phyloP scores from a whole-genome alignment of 2,888 invertebrate genomes.

The Callyntrura sp. region DNA sequence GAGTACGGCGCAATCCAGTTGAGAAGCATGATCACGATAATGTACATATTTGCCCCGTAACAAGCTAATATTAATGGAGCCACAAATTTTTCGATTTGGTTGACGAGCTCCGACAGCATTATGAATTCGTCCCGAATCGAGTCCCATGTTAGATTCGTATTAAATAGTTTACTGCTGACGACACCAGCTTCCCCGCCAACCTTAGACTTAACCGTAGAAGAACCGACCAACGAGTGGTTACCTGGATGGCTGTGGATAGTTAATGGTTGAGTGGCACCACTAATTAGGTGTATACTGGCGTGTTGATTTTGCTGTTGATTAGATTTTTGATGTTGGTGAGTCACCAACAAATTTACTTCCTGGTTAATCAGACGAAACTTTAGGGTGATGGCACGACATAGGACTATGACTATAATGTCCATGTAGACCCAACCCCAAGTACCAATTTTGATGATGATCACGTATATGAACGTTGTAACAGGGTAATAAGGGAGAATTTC shows the following conservation, averaged over 20 bases:
- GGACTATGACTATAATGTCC: conserved; percentile 45
- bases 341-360: conserved; percentile 35
- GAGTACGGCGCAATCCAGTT: conserved; percentile 62
- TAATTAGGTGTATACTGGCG: background rate
- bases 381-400: conserved; percentile 33
- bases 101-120: conserved; percentile 22
- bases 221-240: too few relatives aligned
- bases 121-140: conserved; percentile 49
- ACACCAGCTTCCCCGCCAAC: background rate
- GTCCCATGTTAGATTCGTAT: conserved; percentile 29
- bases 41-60: conserved; percentile 62
- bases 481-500: conserved; percentile 52
- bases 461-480: background rate
- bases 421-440: conserved; percentile 62
- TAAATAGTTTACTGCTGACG: background rate
- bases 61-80: conserved; percentile 50
- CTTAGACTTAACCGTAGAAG: background rate
- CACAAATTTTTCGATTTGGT: conserved; percentile 34
- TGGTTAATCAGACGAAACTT: conserved; percentile 43
- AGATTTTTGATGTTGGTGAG: background rate
- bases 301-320: background rate
- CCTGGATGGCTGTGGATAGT: background rate
- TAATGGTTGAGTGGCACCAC: background rate
- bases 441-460: conserved; percentile 46
- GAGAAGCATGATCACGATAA: conserved; percentile 42